Percentiles rank a stretch among this genome's conserved stretches.
These are phyloP conservation scores for Oplegnathus fasciatus DNA, from an alignment of 2,113 vertebrate genomes.

Conservation along the genomic window DNA sequence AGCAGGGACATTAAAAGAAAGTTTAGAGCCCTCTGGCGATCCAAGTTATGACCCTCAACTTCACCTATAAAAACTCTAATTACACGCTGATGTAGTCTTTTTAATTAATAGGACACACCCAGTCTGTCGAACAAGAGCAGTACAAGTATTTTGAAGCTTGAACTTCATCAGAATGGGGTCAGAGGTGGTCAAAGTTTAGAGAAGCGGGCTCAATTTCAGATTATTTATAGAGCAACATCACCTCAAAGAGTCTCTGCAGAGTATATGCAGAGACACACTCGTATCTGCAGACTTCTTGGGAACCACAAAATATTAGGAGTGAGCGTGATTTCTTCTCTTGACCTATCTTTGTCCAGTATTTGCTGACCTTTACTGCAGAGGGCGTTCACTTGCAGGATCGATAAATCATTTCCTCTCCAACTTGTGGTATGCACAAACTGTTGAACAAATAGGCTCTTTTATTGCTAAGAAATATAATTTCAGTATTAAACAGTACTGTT, in stretches of 20 bases:
- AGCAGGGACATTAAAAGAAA: conserved; percentile 80
- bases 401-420: conserved; percentile 10
- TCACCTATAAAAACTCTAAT: conserved; percentile 84
- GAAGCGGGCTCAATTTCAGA: not conserved
- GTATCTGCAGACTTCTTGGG: not conserved
- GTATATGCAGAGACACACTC: not conserved
- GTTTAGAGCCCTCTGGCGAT: conserved; percentile 79
- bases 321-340: conserved; percentile 9
- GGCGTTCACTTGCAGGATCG: not conserved
- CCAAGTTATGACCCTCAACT: conserved; percentile 81
- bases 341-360: conserved; percentile 8
- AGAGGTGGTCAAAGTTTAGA: conserved; percentile 21
- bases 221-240: not conserved
- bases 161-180: conserved; percentile 20
- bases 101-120: conserved; percentile 83
- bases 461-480: not conserved
- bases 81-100: conserved; percentile 85
- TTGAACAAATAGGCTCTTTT: not conserved
- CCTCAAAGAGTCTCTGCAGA: not conserved
- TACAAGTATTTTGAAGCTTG: conserved; percentile 33
- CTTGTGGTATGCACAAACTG: not conserved
- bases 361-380: conserved; percentile 37
- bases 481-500: not conserved
- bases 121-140: conserved; percentile 25
- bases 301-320: not conserved